Evolutionary conservation across 2,888 invertebrate species (phyloP).

Genomic region (Protula sp.): DNA sequence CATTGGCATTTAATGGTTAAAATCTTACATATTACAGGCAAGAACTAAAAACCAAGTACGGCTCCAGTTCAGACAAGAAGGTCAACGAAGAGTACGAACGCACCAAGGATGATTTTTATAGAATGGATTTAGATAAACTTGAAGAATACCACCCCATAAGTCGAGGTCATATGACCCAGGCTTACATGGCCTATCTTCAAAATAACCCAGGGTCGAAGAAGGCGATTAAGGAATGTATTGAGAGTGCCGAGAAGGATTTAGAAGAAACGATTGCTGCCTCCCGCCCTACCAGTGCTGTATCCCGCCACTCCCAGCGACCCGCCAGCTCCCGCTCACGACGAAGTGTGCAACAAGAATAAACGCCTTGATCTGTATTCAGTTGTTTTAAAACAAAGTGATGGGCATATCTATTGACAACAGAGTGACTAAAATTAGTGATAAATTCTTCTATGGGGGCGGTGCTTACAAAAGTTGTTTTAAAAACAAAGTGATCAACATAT

Average conservation of each 20-base stretch:
- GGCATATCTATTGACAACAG: no score
- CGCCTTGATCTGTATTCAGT: no score
- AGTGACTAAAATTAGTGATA: no score
- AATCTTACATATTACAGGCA: no score
- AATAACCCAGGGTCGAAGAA: conserved; percentile 50
- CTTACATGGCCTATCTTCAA: conserved; percentile 52
- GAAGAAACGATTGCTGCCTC: neutral
- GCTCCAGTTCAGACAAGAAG: conserved; percentile 33
- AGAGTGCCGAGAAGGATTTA: no score
- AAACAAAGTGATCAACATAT: no score
- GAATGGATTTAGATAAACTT: conserved; percentile 48
- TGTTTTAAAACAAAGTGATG: no score
- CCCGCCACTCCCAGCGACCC: neutral
- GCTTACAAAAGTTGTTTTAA: no score
- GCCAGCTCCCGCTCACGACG: neutral
- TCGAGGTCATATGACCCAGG: conserved; percentile 38
- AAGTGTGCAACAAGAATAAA: no score
- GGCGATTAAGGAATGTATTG: conserved; percentile 45
- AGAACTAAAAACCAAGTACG: conserved; percentile 39
- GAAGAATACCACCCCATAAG: conserved; percentile 40
- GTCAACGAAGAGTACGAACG: conserved; percentile 42
- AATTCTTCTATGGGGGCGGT: no score
- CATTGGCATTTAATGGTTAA: no score
- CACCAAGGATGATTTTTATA: conserved; percentile 48
- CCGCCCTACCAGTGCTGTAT: neutral